Conservation (phyloP, 2,888 invertebrate species). For the Emmelina monodactyla region DNA sequence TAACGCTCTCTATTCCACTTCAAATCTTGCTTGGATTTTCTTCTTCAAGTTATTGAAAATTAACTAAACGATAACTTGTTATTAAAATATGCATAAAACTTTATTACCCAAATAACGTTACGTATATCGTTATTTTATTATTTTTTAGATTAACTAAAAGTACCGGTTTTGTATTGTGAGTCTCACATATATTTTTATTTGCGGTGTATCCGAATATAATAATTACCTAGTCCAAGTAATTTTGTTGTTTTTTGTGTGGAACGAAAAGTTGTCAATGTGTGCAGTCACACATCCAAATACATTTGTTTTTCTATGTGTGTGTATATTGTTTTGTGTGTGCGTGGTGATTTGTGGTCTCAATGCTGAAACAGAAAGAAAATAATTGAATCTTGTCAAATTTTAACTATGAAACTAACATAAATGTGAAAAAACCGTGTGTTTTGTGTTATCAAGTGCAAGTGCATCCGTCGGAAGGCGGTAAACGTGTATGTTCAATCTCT, state of each 20-base stretch:
- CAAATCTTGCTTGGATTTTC: too few relatives aligned
- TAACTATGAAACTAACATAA: constrained; percentile 59
- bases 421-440: constrained; percentile 57
- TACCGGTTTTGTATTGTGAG: too few relatives aligned
- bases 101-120: too few relatives aligned
- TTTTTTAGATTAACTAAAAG: too few relatives aligned
- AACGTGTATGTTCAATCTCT: constrained; percentile 63
- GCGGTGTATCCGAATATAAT: constrained; percentile 22
- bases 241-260: constrained; percentile 28
- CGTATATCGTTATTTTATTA: too few relatives aligned
- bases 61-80: too few relatives aligned
- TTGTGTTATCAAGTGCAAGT: constrained; percentile 62
- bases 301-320: constrained; percentile 19
- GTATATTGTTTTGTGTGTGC: constrained; percentile 66
- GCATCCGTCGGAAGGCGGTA: constrained; percentile 64
- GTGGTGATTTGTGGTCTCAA: constrained; percentile 65
- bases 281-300: constrained; percentile 19
- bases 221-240: constrained; percentile 24
- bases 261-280: constrained; percentile 30
- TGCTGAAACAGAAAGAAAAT: constrained; percentile 63
- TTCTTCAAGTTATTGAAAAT: too few relatives aligned
- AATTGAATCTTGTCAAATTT: constrained; percentile 51
- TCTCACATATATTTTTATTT: too few relatives aligned
- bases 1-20: too few relatives aligned
- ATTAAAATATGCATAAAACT: too few relatives aligned